Conservation (phyloP, 2,888 invertebrate genomes). For the Timandra comae region DNA sequence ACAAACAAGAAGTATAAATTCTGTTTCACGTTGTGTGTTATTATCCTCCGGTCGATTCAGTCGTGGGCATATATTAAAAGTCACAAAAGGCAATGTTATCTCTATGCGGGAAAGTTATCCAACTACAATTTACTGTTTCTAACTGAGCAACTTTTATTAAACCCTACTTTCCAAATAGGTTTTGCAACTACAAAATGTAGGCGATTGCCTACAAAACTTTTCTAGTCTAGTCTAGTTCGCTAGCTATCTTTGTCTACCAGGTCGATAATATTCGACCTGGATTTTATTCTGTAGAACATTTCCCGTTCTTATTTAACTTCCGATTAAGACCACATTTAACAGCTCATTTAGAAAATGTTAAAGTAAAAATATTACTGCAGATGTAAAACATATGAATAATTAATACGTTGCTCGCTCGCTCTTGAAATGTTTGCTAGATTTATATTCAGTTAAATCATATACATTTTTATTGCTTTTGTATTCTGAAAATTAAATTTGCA, state of each 20-base stretch:
- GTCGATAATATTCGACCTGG: slow-evolving; percentile 4
- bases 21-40: too few species aligned
- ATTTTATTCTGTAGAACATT: too few species aligned
- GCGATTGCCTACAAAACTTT: slow-evolving; percentile 18
- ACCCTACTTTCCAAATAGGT: slow-evolving; percentile 18
- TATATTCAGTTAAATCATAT: too few species aligned
- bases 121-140: slow-evolving; percentile 25
- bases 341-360: too few species aligned
- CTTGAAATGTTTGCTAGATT: too few species aligned
- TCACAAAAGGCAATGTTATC: slow-evolving; percentile 20
- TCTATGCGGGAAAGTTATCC: slow-evolving; percentile 19
- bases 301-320: too few species aligned
- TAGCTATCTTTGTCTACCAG: slow-evolving; percentile 10
- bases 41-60: slow-evolving; percentile 9
- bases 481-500: slow-evolving; percentile 32
- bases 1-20: too few species aligned
- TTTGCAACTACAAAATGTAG: slow-evolving; percentile 21
- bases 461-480: not conserved
- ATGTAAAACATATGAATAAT: too few species aligned
- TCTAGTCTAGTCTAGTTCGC: slow-evolving; percentile 10
- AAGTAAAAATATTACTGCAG: too few species aligned
- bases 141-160: slow-evolving; percentile 22
- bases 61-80: slow-evolving; percentile 16
- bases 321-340: too few species aligned
- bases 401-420: too few species aligned